Evolutionary conservation across 2,888 invertebrate species (phyloP), one percentile per base, ranked within the genome.

Genomic region (Rhodophaea formosa): DNA sequence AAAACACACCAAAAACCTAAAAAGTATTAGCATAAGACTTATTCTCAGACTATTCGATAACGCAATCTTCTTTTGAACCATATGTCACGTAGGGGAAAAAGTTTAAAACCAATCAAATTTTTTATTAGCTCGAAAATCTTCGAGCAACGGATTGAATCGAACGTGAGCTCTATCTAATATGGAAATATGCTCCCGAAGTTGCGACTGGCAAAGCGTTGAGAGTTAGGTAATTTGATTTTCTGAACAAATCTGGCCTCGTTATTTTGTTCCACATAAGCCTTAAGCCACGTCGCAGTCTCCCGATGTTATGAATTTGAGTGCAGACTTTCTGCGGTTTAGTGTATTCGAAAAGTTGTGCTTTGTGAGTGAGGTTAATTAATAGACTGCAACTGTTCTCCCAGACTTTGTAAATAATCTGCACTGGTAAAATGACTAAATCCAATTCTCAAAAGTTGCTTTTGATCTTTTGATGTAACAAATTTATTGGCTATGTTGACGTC

Each of bases 171-270:
- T 53, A 43, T 53, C 43, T 43, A 53, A 43, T 43, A 53, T 53
- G 53, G 53, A 53, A 53, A 53, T 54, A 54, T 44, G 54, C 44
- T 54, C 45, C 16, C 30, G 30, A 54, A 54, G 30, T 54, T 30
- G 54, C 44, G 35, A 51, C 39, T 16, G 14, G 30, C 30, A 54
- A 45, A 54, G 54, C 44, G 54, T 43, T 30, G 54, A 53, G 53
- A 54, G 54, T 54, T 54, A 54, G 44, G 44, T 54, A 54, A 54
- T 54, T 54, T 54, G 44, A 44, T 54, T 54, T 30, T 54, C 54
- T 44, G 54, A 54, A 54, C 44, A 54, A 54, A 54, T 30, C 54
- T 43, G 30, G 54, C 30, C 54, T 54, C 44, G 54, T 54, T 54
- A 54, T 54, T 54, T 54, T 54, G 54, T 43, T 54, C 44, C 54